phyloP scores from a whole-genome alignment of 2,888 invertebrate species.

The Bibio marci region DNA sequence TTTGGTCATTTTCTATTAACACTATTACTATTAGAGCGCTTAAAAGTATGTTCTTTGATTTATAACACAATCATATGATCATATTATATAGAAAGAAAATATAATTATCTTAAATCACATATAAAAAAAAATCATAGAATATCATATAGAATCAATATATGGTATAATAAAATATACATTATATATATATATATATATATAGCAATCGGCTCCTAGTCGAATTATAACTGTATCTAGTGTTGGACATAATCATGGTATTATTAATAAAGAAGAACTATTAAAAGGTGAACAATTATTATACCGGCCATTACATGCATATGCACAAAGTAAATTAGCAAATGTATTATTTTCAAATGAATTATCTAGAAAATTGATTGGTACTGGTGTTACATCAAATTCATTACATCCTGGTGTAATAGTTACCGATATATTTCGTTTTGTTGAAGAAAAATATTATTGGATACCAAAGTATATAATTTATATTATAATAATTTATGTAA shows the following conservation, averaged over 20 bases:
- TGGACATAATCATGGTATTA: slow-evolving; percentile 45
- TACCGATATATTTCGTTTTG: slow-evolving; percentile 54
- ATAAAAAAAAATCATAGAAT: too few relatives aligned
- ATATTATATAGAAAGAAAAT: too few relatives aligned
- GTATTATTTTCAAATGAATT: slow-evolving; percentile 55
- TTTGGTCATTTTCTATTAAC: slow-evolving; percentile 45
- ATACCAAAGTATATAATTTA: too few relatives aligned
- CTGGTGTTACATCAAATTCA: slow-evolving; percentile 46
- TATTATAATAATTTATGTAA: too few relatives aligned
- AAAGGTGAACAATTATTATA: slow-evolving; percentile 54
- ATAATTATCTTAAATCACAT: too few relatives aligned
- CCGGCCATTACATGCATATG: slow-evolving; percentile 44
- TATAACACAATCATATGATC: too few relatives aligned
- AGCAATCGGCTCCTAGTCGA: slow-evolving; percentile 49
- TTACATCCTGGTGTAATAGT: slow-evolving; percentile 57
- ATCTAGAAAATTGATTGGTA: slow-evolving; percentile 39
- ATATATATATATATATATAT: too few relatives aligned
- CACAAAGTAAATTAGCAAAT: slow-evolving; percentile 64
- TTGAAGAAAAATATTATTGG: too few relatives aligned
- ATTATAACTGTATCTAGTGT: slow-evolving; percentile 57
- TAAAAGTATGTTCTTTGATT: too few relatives aligned
- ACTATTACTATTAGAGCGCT: slow-evolving; percentile 36
- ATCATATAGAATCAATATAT: too few relatives aligned
- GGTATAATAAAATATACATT: too few relatives aligned
- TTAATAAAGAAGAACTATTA: slow-evolving; percentile 51